Conservation (phyloP, 2,797 vertebrate genomes). For the Simalia tracyae region DNA sequence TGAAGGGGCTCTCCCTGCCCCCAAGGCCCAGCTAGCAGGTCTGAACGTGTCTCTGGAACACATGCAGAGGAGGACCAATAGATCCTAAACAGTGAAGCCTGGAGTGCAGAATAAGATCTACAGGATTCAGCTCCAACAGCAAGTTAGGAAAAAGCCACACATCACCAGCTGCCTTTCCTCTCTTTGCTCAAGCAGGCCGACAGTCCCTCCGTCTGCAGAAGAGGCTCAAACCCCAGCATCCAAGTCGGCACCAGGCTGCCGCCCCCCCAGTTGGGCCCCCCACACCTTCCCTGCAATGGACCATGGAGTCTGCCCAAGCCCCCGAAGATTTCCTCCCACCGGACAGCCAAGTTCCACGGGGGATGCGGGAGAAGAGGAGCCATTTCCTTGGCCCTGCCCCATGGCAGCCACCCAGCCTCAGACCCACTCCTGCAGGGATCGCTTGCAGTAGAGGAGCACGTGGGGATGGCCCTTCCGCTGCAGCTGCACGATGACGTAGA, state of each 20-base stretch:
- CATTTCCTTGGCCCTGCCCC: conserved; percentile 52
- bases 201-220: not conserved
- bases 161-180: not conserved
- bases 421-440: conserved; percentile 97
- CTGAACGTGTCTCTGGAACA: not conserved
- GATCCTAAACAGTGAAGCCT: no score
- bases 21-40: not conserved
- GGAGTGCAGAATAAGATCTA: not conserved
- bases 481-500: conserved; percentile 89
- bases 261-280: not conserved
- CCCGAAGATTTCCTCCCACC: not conserved
- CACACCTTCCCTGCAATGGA: not conserved
- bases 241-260: not conserved
- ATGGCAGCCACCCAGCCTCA: conserved; percentile 64
- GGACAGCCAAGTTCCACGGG: not conserved
- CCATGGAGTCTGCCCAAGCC: not conserved
- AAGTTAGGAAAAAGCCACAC: not conserved
- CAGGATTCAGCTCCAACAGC: not conserved
- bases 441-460: conserved; percentile 93
- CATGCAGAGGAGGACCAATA: not conserved
- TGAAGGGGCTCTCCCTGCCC: not conserved
- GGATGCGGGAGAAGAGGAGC: not conserved
- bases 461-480: conserved; percentile 91
- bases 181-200: not conserved
- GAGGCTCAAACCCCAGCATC: not conserved